These are phyloP conservation scores for Ceryle rudis DNA, from an alignment of 2,797 vertebrate genomes.

Conservation along the genomic window DNA sequence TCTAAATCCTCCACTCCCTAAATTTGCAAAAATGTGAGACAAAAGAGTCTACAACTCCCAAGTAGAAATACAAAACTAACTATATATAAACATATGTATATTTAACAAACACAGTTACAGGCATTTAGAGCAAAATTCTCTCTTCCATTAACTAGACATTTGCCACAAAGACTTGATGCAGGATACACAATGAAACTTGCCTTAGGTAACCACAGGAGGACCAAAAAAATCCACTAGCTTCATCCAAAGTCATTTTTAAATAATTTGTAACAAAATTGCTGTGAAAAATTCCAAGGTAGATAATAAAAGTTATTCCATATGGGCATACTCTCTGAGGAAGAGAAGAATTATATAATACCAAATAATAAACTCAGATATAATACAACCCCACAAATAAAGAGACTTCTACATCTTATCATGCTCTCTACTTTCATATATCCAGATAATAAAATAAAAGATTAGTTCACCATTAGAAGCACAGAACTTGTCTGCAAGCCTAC, in stretches of 20 bases:
- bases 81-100: not conserved
- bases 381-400: not conserved
- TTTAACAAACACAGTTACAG: not conserved
- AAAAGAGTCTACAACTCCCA: not conserved
- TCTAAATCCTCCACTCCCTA: not conserved
- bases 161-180: not conserved
- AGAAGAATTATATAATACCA: not conserved
- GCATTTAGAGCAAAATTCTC: not conserved
- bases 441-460: not conserved
- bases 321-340: not conserved
- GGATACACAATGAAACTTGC: constrained; percentile 11
- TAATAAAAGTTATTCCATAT: constrained; percentile 47
- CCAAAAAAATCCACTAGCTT: constrained; percentile 27
- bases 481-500: not conserved
- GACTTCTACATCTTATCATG: not conserved
- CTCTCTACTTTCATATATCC: not conserved
- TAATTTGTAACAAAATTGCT: constrained; percentile 37
- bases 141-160: constrained; percentile 44
- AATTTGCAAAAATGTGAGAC: not conserved
- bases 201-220: constrained; percentile 58
- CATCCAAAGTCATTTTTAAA: constrained; percentile 59
- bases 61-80: not conserved
- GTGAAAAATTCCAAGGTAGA: not conserved
- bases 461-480: not conserved
- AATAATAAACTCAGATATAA: constrained; percentile 13